Evolutionary conservation across 2,797 vertebrate species (phyloP), one percentile per base, ranked within the genome.

Genomic region (Ispidina picta): DNA sequence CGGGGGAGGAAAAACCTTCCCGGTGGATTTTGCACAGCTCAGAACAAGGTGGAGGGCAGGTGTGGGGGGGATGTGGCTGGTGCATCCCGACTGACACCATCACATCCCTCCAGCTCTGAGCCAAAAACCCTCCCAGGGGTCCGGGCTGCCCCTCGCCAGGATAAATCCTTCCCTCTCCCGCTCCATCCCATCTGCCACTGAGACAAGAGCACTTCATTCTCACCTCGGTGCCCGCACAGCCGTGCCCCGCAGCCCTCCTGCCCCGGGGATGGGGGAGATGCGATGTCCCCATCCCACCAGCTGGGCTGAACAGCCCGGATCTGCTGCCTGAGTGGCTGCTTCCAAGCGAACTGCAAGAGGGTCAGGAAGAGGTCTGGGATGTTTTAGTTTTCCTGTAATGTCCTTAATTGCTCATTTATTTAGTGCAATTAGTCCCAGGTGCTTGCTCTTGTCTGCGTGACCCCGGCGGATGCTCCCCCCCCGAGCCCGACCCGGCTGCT

Each of bases 391-490:
- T 95, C 92, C 94, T 91, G 92, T 79, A 93, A 95, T 56, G 74
- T 63, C 90, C 63, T 95, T 97, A 96, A 97, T 96, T 93, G 97
- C 94, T 96, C 97, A 81, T 97, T 97, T 97, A 96, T 96, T 96
- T 94, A 88, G 86, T 26, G 91, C 95, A 96, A 97, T 97, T 96
- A 97, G 92, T 96, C 96, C 94, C 97, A 95, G 89, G 96, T 70
- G 97, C 83, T 88, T 28, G 94, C 43, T 49, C 83, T 85, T 73
- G 73, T 60, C 95, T 43, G 17, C 5, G 54, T 95, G 96, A 97
- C 96, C 96, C 94, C 41, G 8, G 83, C 35, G 7, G 86, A 44
- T 91, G 74, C 72, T 22, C 75, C 70, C 54, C 77, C 71, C 37
- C 37, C 37, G 43, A 29, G 33, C 66, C 52, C 7, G 31, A 58